phyloP scores from a whole-genome alignment of 2,888 invertebrate species.

The Ormyrus labotus region DNA sequence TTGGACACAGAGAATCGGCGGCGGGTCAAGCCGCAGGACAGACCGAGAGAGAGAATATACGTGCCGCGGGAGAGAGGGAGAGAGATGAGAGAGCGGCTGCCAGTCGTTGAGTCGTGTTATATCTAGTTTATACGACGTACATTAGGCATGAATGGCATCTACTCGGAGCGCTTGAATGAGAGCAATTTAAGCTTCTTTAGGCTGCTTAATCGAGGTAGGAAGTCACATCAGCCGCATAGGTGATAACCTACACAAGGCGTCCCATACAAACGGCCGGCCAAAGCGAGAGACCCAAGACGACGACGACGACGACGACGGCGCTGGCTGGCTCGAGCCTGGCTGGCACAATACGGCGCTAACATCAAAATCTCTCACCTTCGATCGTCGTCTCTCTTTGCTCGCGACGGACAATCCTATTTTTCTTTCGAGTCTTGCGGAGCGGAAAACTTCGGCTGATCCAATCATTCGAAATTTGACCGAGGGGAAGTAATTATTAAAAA shows the following conservation, averaged over 20 bases:
- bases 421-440: no score
- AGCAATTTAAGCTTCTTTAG: conserved; percentile 76
- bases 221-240: conserved; percentile 74
- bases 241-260: conserved; percentile 67
- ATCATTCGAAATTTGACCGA: no score
- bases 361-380: conserved; percentile 28
- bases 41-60: conserved; percentile 15
- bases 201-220: conserved; percentile 76
- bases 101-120: conserved; percentile 73
- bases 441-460: no score
- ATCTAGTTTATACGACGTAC: conserved; percentile 75
- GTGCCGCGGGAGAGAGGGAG: conserved; percentile 3
- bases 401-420: no score
- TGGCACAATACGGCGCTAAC: conserved; percentile 50
- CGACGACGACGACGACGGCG: not conserved
- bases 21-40: not conserved
- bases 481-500: no score
- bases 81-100: conserved; percentile 48
- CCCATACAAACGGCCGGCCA: conserved; percentile 55
- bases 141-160: conserved; percentile 75
- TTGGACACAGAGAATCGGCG: not conserved
- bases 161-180: conserved; percentile 75
- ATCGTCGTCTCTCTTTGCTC: not conserved
- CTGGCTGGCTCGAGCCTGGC: conserved; percentile 13
- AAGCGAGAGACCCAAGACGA: conserved; percentile 3